These are phyloP conservation scores for Apodemia hepburni DNA, from an alignment of 2,888 invertebrate genomes.

Conservation along the genomic window DNA sequence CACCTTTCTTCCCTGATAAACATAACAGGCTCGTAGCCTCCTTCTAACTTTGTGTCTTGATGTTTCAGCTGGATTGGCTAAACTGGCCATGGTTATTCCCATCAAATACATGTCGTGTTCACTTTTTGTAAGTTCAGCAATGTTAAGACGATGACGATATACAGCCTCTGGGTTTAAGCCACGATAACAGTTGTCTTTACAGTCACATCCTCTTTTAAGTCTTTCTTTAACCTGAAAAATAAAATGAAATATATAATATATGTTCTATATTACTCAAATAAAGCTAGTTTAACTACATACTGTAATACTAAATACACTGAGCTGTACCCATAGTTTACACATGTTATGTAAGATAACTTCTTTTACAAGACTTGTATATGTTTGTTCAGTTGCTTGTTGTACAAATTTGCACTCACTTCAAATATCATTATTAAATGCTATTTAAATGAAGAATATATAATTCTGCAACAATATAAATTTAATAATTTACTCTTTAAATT, in stretches of 20 bases:
- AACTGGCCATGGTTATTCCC: constrained; percentile 91
- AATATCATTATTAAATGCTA: too few species aligned
- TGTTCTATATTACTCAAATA: too few species aligned
- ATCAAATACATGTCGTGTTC: constrained; percentile 92
- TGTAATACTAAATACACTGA: too few species aligned
- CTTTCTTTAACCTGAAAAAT: constrained; percentile 83
- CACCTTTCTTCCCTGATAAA: constrained; percentile 88
- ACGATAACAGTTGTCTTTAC: constrained; percentile 88
- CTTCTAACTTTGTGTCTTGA: constrained; percentile 86
- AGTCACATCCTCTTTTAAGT: constrained; percentile 87
- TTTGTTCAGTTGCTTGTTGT: too few species aligned
- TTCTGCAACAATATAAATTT: too few species aligned
- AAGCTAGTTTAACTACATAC: too few species aligned
- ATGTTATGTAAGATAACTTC: too few species aligned
- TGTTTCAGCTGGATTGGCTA: constrained; percentile 87
- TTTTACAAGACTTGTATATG: too few species aligned
- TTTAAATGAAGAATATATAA: too few species aligned
- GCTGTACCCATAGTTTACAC: too few species aligned
- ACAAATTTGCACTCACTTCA: too few species aligned
- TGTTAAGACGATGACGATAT: constrained; percentile 87
- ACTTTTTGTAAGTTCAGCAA: constrained; percentile 89
- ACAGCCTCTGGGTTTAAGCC: constrained; percentile 88
- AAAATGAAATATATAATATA: neutral
- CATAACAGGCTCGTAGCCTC: constrained; percentile 86
- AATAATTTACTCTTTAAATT: too few species aligned